Conservation (phyloP, 2,888 invertebrate genomes). For the Elmis aenea region DNA sequence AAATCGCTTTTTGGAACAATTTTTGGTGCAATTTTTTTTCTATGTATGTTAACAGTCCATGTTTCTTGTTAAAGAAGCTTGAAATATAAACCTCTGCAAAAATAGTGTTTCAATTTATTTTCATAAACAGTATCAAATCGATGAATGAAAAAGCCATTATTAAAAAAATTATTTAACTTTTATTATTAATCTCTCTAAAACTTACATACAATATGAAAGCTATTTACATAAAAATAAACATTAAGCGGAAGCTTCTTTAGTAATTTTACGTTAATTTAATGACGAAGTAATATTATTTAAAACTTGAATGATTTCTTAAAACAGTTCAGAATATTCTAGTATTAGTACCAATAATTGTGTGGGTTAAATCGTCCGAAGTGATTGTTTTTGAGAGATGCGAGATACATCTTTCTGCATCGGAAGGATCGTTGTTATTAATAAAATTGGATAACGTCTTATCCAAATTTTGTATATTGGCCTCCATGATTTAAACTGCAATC, state of each 20-base stretch:
- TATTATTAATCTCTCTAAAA: too few species aligned
- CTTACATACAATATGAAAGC: too few species aligned
- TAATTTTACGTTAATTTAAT: too few species aligned
- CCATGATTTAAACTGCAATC: slow-evolving; percentile 19
- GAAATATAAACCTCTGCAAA: slow-evolving; percentile 35
- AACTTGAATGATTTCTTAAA: too few species aligned
- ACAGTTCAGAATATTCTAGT: too few species aligned
- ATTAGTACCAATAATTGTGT: slow-evolving; percentile 11
- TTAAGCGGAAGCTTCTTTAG: too few species aligned
- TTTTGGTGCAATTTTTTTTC: slow-evolving; percentile 22
- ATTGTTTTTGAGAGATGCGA: slow-evolving; percentile 7
- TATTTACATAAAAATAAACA: too few species aligned
- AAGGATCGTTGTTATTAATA: slow-evolving; percentile 9
- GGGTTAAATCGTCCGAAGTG: slow-evolving; percentile 6
- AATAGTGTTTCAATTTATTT: background rate
- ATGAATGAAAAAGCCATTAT: background rate
- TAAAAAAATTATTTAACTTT: too few species aligned
- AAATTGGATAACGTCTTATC: slow-evolving; percentile 15
- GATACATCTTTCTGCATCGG: slow-evolving; percentile 14
- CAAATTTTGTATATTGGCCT: slow-evolving; percentile 16
- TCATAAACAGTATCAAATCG: background rate
- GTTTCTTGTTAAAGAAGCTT: slow-evolving; percentile 32
- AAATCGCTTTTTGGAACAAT: slow-evolving; percentile 28
- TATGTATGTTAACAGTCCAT: slow-evolving; percentile 33
- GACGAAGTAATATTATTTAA: too few species aligned